Conservation (phyloP, 2,797 vertebrate species). For the Craterocephalus amniculus region DNA sequence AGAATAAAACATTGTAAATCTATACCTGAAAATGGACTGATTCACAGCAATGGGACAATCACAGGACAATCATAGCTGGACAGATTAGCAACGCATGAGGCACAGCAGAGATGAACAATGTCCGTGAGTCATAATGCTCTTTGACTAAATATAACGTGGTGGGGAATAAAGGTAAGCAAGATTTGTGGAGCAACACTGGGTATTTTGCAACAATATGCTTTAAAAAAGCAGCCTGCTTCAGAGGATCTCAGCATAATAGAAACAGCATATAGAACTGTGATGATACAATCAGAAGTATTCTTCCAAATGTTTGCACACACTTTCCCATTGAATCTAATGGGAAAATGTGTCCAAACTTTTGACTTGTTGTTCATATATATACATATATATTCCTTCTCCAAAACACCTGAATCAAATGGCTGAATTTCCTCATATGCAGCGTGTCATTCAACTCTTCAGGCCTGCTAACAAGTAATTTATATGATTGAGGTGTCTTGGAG, state of each 20-base stretch:
- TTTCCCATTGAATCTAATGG: too few relatives aligned
- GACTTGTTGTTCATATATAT: too few relatives aligned
- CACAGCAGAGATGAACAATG: slow-evolving; percentile 68
- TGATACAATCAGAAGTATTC: too few relatives aligned
- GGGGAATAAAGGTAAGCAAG: slow-evolving; percentile 22
- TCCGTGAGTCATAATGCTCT: slow-evolving; percentile 68
- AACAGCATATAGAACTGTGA: not conserved
- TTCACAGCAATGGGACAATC: slow-evolving; percentile 64
- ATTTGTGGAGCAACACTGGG: slow-evolving; percentile 35
- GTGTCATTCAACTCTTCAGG: too few relatives aligned
- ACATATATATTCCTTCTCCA: too few relatives aligned
- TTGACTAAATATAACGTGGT: slow-evolving; percentile 71
- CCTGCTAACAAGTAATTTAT: too few relatives aligned
- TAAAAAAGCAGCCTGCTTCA: not conserved
- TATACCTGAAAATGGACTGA: slow-evolving; percentile 70
- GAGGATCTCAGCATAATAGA: slow-evolving; percentile 2
- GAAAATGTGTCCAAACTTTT: too few relatives aligned
- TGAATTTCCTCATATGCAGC: too few relatives aligned
- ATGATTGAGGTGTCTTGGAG: too few relatives aligned
- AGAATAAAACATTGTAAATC: slow-evolving; percentile 63
- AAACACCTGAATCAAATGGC: too few relatives aligned
- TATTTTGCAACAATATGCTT: slow-evolving; percentile 23
- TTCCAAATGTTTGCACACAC: too few relatives aligned
- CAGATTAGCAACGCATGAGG: slow-evolving; percentile 67
- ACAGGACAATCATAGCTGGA: slow-evolving; percentile 27